Evolutionary conservation across 2,797 vertebrate genomes (phyloP), one percentile per base, ranked within the genome.

Genomic region (Falco concolor): DNA sequence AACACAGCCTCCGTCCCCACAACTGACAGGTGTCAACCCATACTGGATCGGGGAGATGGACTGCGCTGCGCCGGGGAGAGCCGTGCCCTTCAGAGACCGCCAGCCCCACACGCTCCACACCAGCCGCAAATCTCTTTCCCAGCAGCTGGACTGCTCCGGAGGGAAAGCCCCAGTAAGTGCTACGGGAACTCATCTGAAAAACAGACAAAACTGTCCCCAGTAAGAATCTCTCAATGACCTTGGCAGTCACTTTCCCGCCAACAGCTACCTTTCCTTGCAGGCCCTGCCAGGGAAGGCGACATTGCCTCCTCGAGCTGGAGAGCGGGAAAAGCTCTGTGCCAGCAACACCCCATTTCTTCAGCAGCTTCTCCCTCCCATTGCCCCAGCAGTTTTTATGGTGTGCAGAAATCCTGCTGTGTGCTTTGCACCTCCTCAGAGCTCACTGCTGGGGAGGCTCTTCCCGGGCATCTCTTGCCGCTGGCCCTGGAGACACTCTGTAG

Each of bases 61-160:
- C 38, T 96, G 97, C 56, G 90, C 97, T 2, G 94, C 92, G 4
- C 96, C 98, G 53, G 98, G 92, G 91, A 98, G 95, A 27, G 91
- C 98, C 0, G 60, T 73, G 32, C 95, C 94, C 34, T 93, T 78
- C 92, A 90, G 92, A 16, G 97, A 94, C 89, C 95, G 50, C 10
- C 97, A 72, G 81, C 90, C 95, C 1, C 93, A 87, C 0, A 77
- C 97, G 19, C 98, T 99, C 74, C 98, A 98, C n/a, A 98, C 97
- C 61, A 97, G 97, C 97, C 97, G 98, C 85, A 99, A 99, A 92
- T 99, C 98, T 8, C 98, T 99, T n/a, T 99, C 99, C 13, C 99
- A 99, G 89, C 99, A 99, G 96, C 98, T 99, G 96, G 99, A 99
- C 93, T 97, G 98, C 73, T 90, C 98, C 7, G 92, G 97, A 28